Percentiles rank a stretch among this genome's conserved stretches.
These are phyloP conservation scores for Mus pahari DNA, from an alignment of 2,113 vertebrate genomes.

Conservation along the genomic window DNA sequence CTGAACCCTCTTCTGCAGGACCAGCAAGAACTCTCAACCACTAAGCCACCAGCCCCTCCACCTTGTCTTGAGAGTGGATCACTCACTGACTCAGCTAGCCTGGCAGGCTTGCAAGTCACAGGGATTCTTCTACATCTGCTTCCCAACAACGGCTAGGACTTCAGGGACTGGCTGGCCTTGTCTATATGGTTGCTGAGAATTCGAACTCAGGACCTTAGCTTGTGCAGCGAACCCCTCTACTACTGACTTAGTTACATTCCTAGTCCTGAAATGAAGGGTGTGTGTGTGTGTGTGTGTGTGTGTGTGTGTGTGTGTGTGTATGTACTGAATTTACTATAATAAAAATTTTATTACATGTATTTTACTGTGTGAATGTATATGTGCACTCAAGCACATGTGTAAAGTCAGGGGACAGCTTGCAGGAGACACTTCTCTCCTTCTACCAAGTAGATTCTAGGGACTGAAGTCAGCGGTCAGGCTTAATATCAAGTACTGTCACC, in stretches of 20 bases:
- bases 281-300: background rate
- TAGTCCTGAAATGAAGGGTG: background rate
- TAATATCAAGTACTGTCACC: background rate
- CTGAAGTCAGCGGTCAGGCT: background rate
- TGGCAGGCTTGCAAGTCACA: too few relatives aligned
- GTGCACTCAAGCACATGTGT: background rate
- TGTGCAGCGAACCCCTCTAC: background rate
- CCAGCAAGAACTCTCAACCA: background rate
- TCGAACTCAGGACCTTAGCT: background rate
- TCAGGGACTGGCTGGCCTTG: background rate
- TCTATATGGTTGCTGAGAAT: background rate
- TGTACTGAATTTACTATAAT: background rate
- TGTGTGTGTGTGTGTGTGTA: background rate
- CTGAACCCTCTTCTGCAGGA: background rate
- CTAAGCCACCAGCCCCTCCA: background rate
- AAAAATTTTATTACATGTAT: background rate
- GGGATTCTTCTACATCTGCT: background rate
- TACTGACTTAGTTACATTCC: background rate
- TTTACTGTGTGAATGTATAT: background rate
- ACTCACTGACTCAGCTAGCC: background rate
- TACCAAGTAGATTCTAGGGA: background rate
- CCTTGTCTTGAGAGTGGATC: background rate
- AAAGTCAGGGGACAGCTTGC: background rate
- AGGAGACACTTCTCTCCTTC: background rate
- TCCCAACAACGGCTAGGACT: background rate